Base-by-base conservation (phyloP, 2,888 invertebrate species). In the Antheraea assamensis region DNA sequence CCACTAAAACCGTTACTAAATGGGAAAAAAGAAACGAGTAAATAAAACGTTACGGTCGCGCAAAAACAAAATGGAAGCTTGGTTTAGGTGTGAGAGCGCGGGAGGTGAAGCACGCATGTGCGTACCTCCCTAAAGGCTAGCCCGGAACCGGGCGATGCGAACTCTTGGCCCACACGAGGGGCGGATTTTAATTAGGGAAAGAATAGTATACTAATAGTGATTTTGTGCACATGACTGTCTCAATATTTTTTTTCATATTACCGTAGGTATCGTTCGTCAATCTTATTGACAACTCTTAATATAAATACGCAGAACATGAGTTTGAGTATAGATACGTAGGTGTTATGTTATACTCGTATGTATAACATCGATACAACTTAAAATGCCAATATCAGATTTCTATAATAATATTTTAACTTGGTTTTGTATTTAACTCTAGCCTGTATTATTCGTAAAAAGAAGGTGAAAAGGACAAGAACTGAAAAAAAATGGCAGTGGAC, bases 41-140 rank as follows among this genome's bases (percentile, higher is more conserved):
- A 83, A 81, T 81, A 79, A 81, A 79, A 80, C 74, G 75, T 76
- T 83, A 82, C 76, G 78, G 80, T 76, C 76, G 78, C 76, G 79
- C 85, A 92, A 93, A 93, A 94, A 93, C 93, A 94, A 94, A 93
- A 93, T 93, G 93, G 93, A 89, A 87, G 90, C 83, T 84, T 78
- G 79, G 90, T 86, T 93, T 93, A 92, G 90, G 90, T 85, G 85
- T 85, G 80, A 87, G 82, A 83, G 85, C 86, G 86, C 82, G 83
- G 85, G 83, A 84, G 81, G 77, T 80, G 81, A 85, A 87, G 85
- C 87, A 93, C 94, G 93, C 93, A 93, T 93, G 93, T 93, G 93
- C 93, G 93, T 93, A 79, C 79, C 79, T 74, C 82, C 80, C 80
- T 78, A 76, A 81, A 81, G 81, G 82, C 73, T 73, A 64, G 71